phyloP scores from a whole-genome alignment of 2,888 invertebrate species.

The Tryphoninae sp. region DNA sequence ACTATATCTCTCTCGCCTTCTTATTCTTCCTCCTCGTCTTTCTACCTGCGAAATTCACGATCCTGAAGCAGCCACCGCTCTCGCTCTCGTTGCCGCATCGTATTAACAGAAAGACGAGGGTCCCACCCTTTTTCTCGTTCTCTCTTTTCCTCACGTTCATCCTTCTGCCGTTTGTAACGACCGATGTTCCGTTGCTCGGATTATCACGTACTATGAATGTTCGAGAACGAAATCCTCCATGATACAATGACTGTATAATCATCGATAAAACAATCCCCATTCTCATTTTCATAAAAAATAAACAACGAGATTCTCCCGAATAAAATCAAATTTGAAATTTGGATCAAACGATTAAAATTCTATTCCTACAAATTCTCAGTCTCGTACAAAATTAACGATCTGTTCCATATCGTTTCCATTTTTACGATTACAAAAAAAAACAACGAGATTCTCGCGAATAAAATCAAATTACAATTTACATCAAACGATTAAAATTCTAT shows the following conservation, averaged over 20 bases:
- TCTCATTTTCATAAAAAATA: neutral
- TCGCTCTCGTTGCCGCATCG: constrained; percentile 41
- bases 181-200: constrained; percentile 49
- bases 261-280: neutral
- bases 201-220: constrained; percentile 45
- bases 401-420: too few species aligned
- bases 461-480: neutral
- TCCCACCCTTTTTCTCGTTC: constrained; percentile 36
- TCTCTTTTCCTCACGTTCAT: constrained; percentile 25
- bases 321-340: neutral
- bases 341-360: neutral
- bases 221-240: neutral
- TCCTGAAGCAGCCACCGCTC: constrained; percentile 31
- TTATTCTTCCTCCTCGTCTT: constrained; percentile 56
- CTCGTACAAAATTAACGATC: too few species aligned
- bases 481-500: neutral
- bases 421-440: neutral
- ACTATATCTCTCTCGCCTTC: constrained; percentile 54
- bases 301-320: neutral
- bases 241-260: neutral
- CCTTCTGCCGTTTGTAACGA: constrained; percentile 33
- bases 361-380: too few species aligned
- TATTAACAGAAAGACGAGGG: constrained; percentile 44
- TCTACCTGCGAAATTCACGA: constrained; percentile 48
- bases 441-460: neutral